Evolutionary conservation across 2,113 vertebrate genomes (phyloP).

Genomic region (Physeter macrocephalus): DNA sequence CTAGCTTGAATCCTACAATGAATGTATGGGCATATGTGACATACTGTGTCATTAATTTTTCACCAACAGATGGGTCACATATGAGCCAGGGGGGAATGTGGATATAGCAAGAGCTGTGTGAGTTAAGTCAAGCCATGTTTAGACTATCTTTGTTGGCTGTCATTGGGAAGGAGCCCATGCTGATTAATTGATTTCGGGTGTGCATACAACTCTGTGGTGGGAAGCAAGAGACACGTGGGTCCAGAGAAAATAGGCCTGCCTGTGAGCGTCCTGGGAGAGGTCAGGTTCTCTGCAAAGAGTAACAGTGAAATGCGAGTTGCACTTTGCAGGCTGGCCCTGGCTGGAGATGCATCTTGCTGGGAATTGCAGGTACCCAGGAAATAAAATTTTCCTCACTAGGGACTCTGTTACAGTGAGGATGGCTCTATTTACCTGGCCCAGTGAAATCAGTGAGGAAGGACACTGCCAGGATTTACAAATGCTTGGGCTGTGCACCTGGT

Average conservation of each 20-base stretch:
- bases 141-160: conserved; percentile 46
- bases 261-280: neutral
- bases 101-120: neutral
- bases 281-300: neutral
- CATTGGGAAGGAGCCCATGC: neutral
- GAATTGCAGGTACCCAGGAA: neutral
- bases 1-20: neutral
- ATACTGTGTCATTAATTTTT: neutral
- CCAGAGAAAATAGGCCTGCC: neutral
- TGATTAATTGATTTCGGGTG: conserved; percentile 39
- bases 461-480: neutral
- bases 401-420: neutral
- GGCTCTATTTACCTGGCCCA: neutral
- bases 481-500: no score
- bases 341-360: neutral
- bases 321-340: neutral
- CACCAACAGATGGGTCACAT: conserved; percentile 46
- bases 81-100: neutral
- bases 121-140: conserved; percentile 9
- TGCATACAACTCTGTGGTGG: neutral
- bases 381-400: neutral
- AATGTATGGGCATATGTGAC: neutral
- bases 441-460: neutral
- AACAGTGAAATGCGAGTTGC: neutral
- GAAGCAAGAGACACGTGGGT: neutral